Conservation (phyloP, 2,888 invertebrate species). For the Ectobius pallidus region DNA sequence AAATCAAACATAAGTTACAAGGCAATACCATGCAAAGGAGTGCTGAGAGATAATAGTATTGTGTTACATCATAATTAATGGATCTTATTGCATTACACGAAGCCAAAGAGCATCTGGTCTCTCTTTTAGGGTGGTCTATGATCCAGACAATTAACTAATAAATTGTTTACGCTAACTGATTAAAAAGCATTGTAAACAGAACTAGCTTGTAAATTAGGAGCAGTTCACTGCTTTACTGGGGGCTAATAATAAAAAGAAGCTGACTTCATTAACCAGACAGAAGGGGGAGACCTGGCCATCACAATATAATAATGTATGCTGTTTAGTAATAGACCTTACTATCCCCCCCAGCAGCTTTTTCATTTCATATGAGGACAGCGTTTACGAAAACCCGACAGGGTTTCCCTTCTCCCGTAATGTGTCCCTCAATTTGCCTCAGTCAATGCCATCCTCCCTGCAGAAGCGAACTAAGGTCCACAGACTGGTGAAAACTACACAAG, state of each 20-base stretch:
- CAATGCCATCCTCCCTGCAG: too few relatives aligned
- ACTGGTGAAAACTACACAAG: too few relatives aligned
- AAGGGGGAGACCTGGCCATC: too few relatives aligned
- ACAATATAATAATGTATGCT: neutral
- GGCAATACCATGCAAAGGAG: too few relatives aligned
- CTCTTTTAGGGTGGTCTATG: neutral
- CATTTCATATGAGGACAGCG: neutral
- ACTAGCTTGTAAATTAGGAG: conserved; percentile 15
- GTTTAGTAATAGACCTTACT: neutral
- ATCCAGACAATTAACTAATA: conserved; percentile 1
- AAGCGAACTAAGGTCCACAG: too few relatives aligned
- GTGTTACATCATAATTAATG: too few relatives aligned
- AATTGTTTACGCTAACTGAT: neutral
- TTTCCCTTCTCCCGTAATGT: neutral
- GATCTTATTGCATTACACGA: too few relatives aligned
- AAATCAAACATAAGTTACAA: too few relatives aligned
- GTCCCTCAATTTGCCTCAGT: conserved; percentile 5
- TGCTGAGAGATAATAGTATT: too few relatives aligned
- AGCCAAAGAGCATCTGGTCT: too few relatives aligned
- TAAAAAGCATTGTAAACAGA: conserved; percentile 10
- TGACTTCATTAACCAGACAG: conserved; percentile 13
- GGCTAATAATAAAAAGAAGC: conserved; percentile 3
- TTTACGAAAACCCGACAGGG: neutral
- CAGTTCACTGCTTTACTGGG: too few relatives aligned
- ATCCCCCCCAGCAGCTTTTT: neutral